Conservation (phyloP, 1,140 invertebrate species). For the Apis cerana region DNA sequence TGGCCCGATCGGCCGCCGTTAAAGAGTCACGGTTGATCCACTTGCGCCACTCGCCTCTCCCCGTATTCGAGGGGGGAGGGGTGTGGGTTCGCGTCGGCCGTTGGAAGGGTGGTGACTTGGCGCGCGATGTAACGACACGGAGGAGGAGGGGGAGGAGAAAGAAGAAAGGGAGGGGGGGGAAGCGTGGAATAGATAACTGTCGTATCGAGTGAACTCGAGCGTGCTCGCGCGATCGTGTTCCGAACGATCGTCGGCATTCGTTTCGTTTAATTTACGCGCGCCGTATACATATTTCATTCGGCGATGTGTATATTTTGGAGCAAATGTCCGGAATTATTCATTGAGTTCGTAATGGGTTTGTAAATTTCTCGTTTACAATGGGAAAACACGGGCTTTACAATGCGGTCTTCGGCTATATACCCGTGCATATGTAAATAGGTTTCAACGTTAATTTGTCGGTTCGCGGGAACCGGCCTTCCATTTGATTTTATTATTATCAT, state of each 20-base stretch:
- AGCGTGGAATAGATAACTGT: not conserved
- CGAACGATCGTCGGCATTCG: not conserved
- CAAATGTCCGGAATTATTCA: not conserved
- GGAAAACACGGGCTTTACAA: not conserved
- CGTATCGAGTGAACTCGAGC: not conserved
- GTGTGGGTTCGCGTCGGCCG: not conserved
- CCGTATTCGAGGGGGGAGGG: too few species aligned
- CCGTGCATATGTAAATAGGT: not conserved
- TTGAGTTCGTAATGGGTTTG: constrained; percentile 18
- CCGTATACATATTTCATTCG: constrained; percentile 7
- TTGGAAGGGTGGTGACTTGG: not conserved
- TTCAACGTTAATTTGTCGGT: not conserved
- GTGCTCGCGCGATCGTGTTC: not conserved
- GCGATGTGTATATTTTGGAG: not conserved
- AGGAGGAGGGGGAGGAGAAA: not conserved
- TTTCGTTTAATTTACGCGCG: constrained; percentile 12
- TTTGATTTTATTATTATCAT: too few species aligned
- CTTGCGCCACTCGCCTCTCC: not conserved
- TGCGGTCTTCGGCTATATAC: not conserved
- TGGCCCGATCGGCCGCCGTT: constrained; percentile 59
- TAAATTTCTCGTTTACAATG: constrained; percentile 18
- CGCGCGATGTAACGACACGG: too few species aligned
- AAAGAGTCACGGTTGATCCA: constrained; percentile 60
- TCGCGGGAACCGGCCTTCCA: too few species aligned
- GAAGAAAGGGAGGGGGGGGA: not conserved